A percentile compares a stretch with the other conserved stretches of the same genome.
Evolutionary conservation across 2,888 invertebrate genomes (phyloP).

Genomic region (Lithophane semibrunnea): DNA sequence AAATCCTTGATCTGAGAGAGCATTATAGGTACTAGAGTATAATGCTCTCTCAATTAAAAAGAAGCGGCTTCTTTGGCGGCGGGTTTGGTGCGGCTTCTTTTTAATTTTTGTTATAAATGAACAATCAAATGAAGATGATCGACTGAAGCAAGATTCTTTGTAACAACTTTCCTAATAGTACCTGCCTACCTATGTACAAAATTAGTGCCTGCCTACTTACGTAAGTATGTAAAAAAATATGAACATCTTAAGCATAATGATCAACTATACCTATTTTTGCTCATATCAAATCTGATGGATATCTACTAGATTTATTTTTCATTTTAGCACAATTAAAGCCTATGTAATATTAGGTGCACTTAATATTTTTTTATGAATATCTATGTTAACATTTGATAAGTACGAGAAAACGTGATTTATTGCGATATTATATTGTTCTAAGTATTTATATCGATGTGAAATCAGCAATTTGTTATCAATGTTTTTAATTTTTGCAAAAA

Average conservation of each 20-base stretch:
- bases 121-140: background rate
- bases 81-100: background rate
- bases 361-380: background rate
- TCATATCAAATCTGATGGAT: background rate
- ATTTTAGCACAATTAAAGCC: background rate
- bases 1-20: background rate
- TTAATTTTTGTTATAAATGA: background rate
- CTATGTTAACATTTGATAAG: background rate
- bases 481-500: background rate
- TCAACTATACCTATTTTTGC: background rate
- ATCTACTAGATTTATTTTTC: background rate
- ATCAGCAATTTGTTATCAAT: background rate
- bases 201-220: background rate
- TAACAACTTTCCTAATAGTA: background rate
- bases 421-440: background rate
- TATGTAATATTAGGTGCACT: background rate
- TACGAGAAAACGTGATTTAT: conserved; percentile 13
- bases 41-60: too few relatives aligned
- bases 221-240: background rate
- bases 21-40: too few relatives aligned
- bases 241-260: background rate
- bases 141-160: background rate
- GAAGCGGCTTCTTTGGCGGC: too few relatives aligned
- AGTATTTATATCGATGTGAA: background rate
- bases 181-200: background rate